phyloP scores from a whole-genome alignment of 2,797 vertebrate genomes.

The Brotula barbata region DNA sequence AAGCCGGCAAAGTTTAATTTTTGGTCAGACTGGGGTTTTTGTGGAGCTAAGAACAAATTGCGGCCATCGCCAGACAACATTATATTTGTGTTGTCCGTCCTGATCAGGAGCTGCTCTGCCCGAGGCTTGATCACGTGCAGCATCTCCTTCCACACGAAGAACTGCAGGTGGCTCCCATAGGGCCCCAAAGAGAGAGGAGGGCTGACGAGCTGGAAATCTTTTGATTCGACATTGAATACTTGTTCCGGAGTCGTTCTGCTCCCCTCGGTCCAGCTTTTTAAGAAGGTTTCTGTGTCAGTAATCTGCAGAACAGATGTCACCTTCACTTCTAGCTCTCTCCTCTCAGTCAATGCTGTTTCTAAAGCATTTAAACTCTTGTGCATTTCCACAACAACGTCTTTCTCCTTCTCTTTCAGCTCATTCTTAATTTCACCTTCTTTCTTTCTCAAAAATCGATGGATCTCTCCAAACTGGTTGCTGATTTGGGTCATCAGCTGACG shows the following conservation, averaged over 20 bases:
- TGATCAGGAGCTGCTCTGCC: slow-evolving; percentile 30
- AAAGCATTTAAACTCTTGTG: slow-evolving; percentile 1
- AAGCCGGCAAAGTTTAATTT: too few species aligned
- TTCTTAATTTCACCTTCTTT: slow-evolving; percentile 40
- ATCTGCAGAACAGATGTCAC: slow-evolving; percentile 19
- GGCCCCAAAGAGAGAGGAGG: slow-evolving; percentile 48
- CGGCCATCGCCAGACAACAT: slow-evolving; percentile 26
- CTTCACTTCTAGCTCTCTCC: slow-evolving; percentile 17
- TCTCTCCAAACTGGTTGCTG: slow-evolving; percentile 36
- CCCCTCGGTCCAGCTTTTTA: slow-evolving; percentile 35
- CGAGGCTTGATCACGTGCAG: slow-evolving; percentile 47
- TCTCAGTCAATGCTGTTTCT: slow-evolving; percentile 17
- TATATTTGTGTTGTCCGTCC: not conserved
- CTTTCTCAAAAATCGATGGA: slow-evolving; percentile 38
- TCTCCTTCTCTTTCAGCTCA: slow-evolving; percentile 28
- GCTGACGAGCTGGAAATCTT: slow-evolving; percentile 30
- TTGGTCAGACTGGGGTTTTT: too few species aligned
- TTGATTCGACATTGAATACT: slow-evolving; percentile 8
- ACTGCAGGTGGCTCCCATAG: slow-evolving; percentile 67
- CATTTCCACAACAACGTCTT: slow-evolving; percentile 34
- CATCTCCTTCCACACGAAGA: slow-evolving; percentile 73
- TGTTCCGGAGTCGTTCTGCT: not conserved
- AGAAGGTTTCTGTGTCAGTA: slow-evolving; percentile 14
- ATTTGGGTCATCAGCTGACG: slow-evolving; percentile 31
- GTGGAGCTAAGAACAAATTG: slow-evolving; percentile 3